phyloP scores from a whole-genome alignment of 2,113 vertebrate species.

The Rhegmatorhina hoffmannsi region DNA sequence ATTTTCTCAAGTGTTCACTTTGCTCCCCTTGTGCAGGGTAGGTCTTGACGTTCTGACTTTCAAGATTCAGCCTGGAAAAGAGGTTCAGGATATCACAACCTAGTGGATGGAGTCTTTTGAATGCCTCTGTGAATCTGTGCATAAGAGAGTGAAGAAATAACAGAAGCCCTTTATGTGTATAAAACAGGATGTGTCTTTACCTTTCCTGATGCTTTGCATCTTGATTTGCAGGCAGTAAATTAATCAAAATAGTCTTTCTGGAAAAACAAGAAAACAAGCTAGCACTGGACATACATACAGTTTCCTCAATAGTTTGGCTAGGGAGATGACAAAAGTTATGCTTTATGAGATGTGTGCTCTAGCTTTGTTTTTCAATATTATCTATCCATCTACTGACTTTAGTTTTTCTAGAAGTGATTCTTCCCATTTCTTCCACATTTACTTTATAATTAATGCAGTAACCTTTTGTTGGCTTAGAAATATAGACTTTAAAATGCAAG shows the following conservation, averaged over 20 bases:
- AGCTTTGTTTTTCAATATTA: neutral
- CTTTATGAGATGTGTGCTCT: neutral
- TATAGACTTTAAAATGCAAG: neutral
- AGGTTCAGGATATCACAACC: rapidly evolving
- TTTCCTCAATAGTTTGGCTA: neutral
- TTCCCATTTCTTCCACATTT: neutral
- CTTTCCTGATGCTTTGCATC: neutral
- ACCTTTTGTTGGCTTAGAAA: neutral
- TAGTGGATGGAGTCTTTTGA: neutral
- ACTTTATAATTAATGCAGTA: neutral
- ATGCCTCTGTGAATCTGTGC: neutral
- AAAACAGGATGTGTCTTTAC: neutral
- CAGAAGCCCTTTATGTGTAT: neutral
- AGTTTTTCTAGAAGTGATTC: neutral
- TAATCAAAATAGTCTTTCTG: neutral
- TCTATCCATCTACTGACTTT: neutral
- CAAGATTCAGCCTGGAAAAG: neutral
- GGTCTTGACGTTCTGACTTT: neutral
- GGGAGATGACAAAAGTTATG: neutral
- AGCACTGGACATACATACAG: neutral
- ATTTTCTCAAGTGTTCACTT: neutral
- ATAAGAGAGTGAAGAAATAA: neutral
- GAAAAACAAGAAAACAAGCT: neutral
- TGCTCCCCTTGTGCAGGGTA: neutral
- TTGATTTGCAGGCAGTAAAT: neutral